Base-by-base conservation (phyloP, 2,888 invertebrate species). In the Antheraea assamensis region DNA sequence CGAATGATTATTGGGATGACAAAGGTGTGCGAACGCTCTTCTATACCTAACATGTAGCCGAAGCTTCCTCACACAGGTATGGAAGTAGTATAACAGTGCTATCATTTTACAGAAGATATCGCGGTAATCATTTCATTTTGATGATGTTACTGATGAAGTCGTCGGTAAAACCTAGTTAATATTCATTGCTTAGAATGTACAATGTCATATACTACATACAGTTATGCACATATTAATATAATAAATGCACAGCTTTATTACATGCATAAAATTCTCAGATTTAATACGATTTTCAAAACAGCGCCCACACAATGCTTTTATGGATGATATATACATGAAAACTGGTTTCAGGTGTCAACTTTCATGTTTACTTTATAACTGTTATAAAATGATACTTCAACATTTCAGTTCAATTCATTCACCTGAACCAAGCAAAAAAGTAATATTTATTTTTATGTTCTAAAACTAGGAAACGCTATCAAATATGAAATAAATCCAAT, bases 281-380 rank as follows among this genome's bases (percentile, higher is more conserved):
- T 66, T 68, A 68, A 68, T 68, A 68, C 35, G 8, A 35, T 68
- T 68, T 35, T 24, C 68, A 35, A 68, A 0, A 42, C 1, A 10
- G 42, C 35, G 0, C 35, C 35, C 21, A n/a, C 35, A 35, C 35
- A 35, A 64, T n/a, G 68, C 31, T 68, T 68, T 68, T 68, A 68
- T 68, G 35, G 35, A 21, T 35, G 35, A 21, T 35, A 42, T 13
- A n/a, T 17, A 68, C 10, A 35, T 35, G 68, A 68, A 68, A 68
- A 31, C 68, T 35, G 68, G 35, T 68, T 68, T 68, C 19, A 68
- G 35, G 68, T 35, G 35, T 35, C 68, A 68, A 3, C 68, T 68
- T n/a, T 5, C 68, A 68, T 68, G n/a, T 35, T 68, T n/a, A 68
- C 10, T 68, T 68, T 68, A 68, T 68, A 35, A 13, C 68, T n/a